Evolutionary conservation across 2,113 vertebrate species (phyloP), one percentile per base, ranked within the genome.

Genomic region (Poeciliopsis prolifica): DNA sequence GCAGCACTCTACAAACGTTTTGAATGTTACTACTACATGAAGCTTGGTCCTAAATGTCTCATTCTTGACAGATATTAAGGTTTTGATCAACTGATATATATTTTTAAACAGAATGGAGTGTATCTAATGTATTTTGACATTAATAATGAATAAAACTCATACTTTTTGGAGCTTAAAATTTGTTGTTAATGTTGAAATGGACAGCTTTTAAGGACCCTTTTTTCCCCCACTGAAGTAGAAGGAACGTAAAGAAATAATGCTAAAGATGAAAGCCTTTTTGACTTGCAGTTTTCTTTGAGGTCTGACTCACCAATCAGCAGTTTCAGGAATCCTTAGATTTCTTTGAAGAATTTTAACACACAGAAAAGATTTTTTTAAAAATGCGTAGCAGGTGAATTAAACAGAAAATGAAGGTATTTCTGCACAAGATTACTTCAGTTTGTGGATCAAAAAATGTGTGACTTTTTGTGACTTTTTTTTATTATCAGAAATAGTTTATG

Each of bases 121-220:
- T 3, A 54, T 68, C 35, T 35, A 67, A 67, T 70, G 66, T 31
- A 37, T 75, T 72, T 68, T 71, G 60, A 40, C 28, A 63, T 40
- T 0, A 61, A 70, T 73, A 28, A 42, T 63, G 64, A 58, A 81
- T 75, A 26, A 63, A 85, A 62, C 48, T 26, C 28, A 51, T 0
- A 22, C 54, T 69, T 84, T 79, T 67, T 77, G 71, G 48, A 67
- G 74, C 70, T 83, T 72, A 74, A 37, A 74, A 48, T 76, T 61
- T 33, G 61, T 68, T 63, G 30, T 87, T 54, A 70, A 78, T 75
- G 79, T 82, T 54, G 63, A 78, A 44, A 68, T 82, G 69, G 65
- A 71, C 2, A 37, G 12, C 22, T 62, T n/a, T 62, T 62, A 15
- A 58, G 10, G 51, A 3, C 24, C 51, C 44, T 7, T 48, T 8